A percentile compares a stretch with the other conserved stretches of the same genome.
These are phyloP conservation scores for Progne subis DNA, from an alignment of 2,113 vertebrate genomes.

Conservation along the genomic window DNA sequence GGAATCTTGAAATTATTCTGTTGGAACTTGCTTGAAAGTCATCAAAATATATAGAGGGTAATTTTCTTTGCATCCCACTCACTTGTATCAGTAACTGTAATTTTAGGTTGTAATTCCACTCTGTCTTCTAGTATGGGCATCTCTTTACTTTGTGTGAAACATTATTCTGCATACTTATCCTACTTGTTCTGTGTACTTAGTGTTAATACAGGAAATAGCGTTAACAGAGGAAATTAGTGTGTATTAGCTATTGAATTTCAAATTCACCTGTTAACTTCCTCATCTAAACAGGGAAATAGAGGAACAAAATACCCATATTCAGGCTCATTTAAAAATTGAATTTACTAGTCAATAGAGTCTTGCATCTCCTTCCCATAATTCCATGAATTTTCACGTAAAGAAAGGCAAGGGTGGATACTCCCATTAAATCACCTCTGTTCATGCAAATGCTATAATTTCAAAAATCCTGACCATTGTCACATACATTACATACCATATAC, in stretches of 20 bases:
- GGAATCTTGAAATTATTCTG: neutral
- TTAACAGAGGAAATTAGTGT: slow-evolving; percentile 48
- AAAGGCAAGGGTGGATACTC: neutral
- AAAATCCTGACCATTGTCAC: neutral
- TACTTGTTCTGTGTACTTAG: neutral
- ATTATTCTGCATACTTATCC: neutral
- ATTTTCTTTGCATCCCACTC: neutral
- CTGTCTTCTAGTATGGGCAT: neutral
- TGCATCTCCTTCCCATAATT: neutral
- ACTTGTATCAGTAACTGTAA: neutral
- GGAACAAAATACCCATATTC: neutral
- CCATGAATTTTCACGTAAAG: neutral
- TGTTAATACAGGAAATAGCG: slow-evolving; percentile 19
- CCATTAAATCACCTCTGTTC: neutral
- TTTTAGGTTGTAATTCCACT: neutral
- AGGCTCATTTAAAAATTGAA: neutral
- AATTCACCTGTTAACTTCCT: slow-evolving; percentile 34
- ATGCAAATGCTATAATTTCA: neutral
- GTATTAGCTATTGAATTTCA: slow-evolving; percentile 47
- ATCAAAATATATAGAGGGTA: neutral
- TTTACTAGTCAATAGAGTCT: neutral
- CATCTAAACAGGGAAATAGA: neutral
- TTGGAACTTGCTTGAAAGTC: neutral
- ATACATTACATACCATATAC: neutral
- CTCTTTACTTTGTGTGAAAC: neutral